Conservation (phyloP, 2,797 vertebrate genomes). For the Enteromius treurensis region DNA sequence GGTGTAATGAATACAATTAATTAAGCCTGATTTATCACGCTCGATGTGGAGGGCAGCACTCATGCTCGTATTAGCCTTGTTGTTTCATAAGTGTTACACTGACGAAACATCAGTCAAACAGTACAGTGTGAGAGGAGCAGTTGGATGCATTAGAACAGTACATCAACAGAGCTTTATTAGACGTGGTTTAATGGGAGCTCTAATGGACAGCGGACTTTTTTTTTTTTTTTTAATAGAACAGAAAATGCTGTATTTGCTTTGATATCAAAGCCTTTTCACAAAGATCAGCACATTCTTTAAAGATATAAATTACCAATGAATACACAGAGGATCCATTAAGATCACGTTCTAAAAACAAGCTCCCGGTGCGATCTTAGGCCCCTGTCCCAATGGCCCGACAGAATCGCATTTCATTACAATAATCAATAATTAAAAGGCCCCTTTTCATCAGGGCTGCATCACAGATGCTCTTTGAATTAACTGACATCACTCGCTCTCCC, state of each 20-base stretch:
- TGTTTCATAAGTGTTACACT: constrained; percentile 32
- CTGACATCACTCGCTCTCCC: constrained; percentile 51
- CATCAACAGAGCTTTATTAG: neutral
- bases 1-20: constrained; percentile 55
- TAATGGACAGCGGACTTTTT: neutral
- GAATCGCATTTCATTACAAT: constrained; percentile 74
- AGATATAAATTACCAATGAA: neutral
- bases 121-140: neutral
- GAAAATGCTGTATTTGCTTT: neutral
- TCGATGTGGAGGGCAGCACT: constrained; percentile 3
- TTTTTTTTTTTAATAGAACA: neutral
- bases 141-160: neutral
- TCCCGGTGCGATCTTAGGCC: neutral
- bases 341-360: neutral
- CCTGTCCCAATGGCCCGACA: constrained; percentile 51
- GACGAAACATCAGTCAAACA: constrained; percentile 20
- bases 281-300: neutral
- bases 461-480: constrained; percentile 72
- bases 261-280: neutral
- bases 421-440: constrained; percentile 80
- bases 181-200: neutral
- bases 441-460: constrained; percentile 72
- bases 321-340: constrained; percentile 1
- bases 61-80: constrained; percentile 29
- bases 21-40: constrained; percentile 47